Base-by-base conservation (phyloP, 2,113 vertebrate genomes). In the Cromileptes altivelis region DNA sequence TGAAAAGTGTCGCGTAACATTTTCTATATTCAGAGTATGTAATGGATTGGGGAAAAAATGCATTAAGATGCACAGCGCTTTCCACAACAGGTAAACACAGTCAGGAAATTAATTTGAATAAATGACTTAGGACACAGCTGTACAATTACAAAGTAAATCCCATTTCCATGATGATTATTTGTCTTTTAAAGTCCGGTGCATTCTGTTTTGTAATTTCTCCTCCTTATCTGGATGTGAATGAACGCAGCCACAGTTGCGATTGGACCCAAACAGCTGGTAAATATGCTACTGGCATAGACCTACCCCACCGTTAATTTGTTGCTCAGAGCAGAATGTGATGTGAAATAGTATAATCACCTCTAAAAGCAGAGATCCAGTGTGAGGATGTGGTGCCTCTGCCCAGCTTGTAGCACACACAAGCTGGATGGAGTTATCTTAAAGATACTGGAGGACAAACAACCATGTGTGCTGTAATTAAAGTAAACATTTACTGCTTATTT, bases 71-170 rank as follows among this genome's bases (percentile, higher is more conserved):
- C 80, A 85, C 30, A n/a, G 60, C 23, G 40, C 12, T 21, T 55
- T 13, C 25, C 52, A 68, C 70, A 58, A 77, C 50, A 79, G 69
- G 55, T 68, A 81, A 85, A 87, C 79, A 85, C 45, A 49, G 14
- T 13, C 19, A 78, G 42, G 62, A 55, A 62, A 78, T 82, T 86
- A 63, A 89, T 88, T 87, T 49, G 68, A 85, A 80, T 86, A 82
- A 89, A 87, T 84, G 49, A 77, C 83, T 85, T 5, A 7, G 69
- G 75, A 86, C 70, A 77, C 73, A 76, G 80, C 67, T 80, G 65
- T 30, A 82, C 67, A 88, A 83, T 86, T 78, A 86, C 55, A 85
- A 80, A 82, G 45, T 52, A 76, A 84, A 86, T 80, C 33, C 68
- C 40, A 75, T 85, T 79, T 64, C 79, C 53, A 19, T 74, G 55